These are phyloP conservation scores for Entomobrya multifasciata DNA, from an alignment of 2,888 invertebrate species.

Conservation along the genomic window DNA sequence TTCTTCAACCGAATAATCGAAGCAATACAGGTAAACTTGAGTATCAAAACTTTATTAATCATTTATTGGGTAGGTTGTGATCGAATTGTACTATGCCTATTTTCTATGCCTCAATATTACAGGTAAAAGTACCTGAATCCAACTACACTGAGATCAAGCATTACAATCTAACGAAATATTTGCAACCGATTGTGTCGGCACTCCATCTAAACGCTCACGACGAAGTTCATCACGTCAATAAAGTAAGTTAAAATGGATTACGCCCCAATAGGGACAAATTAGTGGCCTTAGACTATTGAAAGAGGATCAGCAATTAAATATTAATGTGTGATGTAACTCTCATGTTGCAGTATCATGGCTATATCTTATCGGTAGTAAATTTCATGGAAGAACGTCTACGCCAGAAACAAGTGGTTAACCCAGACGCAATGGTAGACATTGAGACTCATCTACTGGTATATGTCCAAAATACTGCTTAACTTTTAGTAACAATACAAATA, in stretches of 20 bases:
- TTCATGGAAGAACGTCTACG: constrained; percentile 41
- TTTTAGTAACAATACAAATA: no score
- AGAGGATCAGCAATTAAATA: no score
- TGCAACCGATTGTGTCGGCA: background rate
- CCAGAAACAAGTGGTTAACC: constrained; percentile 9
- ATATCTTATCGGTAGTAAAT: constrained; percentile 42
- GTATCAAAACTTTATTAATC: background rate
- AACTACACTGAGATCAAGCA: constrained; percentile 22
- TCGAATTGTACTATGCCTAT: background rate
- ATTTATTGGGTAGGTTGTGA: no score
- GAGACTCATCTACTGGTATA: constrained; percentile 62
- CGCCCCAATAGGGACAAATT: background rate
- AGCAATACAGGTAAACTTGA: constrained; percentile 26
- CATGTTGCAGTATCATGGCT: constrained; percentile 54
- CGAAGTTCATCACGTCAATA: constrained; percentile 3
- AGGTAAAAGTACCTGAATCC: constrained; percentile 38
- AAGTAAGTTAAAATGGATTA: background rate
- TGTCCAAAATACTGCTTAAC: no score
- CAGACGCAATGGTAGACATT: constrained; percentile 52
- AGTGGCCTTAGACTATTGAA: no score
- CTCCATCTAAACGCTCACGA: background rate
- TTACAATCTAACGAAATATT: constrained; percentile 21
- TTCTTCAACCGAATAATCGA: constrained; percentile 58
- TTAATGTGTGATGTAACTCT: background rate
- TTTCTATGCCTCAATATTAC: background rate